Base-by-base conservation (phyloP, 2,113 vertebrate species). In the Formicarius rufipectus region DNA sequence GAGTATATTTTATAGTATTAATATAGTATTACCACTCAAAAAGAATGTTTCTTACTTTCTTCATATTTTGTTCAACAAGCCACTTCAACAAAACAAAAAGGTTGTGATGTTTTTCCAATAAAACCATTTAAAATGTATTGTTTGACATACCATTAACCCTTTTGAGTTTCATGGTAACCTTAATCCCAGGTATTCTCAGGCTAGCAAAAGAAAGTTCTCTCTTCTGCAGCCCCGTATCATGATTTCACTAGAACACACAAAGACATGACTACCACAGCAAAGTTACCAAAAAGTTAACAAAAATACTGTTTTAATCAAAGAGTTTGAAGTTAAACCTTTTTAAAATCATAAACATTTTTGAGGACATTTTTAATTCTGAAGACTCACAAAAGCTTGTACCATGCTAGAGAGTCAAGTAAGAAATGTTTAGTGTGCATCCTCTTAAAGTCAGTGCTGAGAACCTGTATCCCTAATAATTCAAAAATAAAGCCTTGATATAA, bases 371-470 rank as follows among this genome's bases (percentile, higher is more conserved):
- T 33, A 62, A 71, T 68, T 72, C 22, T 49, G 16, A 72, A 87
- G n/a, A 75, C 5, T 25, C 2, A 1, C 20, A 75, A 82, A 89
- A 87, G 33, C 23, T 67, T 84, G 39, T 60, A 67, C 15, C 68
- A 39, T 62, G 28, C 23, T 39, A 39, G 52, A 88, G 66, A 6
- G 17, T n/a, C 21, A 75, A 59, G 22, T 35, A 80, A 78, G 27
- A 72, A 33, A 60, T 0, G 0, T 7, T 30, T 8, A 40, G 19
- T 11, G 6, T 24, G 47, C 1, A 6, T 25, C 3, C 9, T 45
- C 82, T 76, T 45, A 84, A 82, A 89, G 47, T 3, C 27, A 68
- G 4, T 2, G 1, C 1, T 40, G 30, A 74, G n/a, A 81, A 84
- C 7, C 14, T 63, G 9, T 37, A 64, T 18, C 44, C 22, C 9